Percentiles rank a stretch among this genome's conserved stretches.
Conservation (phyloP, 2,113 vertebrate species). For the Tychaedon coryphoeus region DNA sequence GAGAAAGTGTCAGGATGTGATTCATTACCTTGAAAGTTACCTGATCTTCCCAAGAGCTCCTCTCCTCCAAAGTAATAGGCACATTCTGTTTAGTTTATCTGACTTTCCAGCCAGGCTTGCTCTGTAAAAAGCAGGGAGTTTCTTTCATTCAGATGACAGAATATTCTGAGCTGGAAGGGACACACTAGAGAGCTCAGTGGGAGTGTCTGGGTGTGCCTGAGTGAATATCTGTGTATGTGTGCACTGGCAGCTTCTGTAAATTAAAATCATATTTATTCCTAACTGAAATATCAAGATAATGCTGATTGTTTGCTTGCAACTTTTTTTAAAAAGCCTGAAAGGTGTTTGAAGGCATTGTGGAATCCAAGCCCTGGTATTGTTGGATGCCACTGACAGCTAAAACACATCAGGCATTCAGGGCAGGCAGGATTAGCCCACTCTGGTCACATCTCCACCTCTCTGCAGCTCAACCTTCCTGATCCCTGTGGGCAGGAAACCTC, state of each 20-base stretch:
- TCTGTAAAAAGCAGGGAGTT: background rate
- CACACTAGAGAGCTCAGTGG: background rate
- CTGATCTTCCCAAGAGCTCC: background rate
- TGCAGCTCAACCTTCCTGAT: background rate
- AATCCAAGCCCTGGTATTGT: background rate
- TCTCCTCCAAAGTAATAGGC: background rate
- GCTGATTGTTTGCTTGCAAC: background rate
- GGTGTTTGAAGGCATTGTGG: background rate
- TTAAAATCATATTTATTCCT: background rate
- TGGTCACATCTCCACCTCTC: background rate
- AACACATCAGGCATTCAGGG: background rate
- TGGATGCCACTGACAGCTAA: slow-evolving; percentile 1
- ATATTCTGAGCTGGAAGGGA: background rate
- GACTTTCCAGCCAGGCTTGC: background rate
- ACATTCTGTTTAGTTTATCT: background rate
- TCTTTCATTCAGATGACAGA: background rate
- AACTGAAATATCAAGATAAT: slow-evolving; percentile 6
- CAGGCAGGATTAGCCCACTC: background rate
- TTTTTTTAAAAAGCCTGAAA: background rate
- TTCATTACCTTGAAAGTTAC: background rate
- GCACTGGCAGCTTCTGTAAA: background rate
- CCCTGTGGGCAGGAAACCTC: background rate
- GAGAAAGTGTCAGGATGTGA: background rate
- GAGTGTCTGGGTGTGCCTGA: background rate
- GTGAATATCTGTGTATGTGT: background rate